Evolutionary conservation across 2,888 invertebrate genomes (phyloP).

Genomic region (Stenodera caucasica): DNA sequence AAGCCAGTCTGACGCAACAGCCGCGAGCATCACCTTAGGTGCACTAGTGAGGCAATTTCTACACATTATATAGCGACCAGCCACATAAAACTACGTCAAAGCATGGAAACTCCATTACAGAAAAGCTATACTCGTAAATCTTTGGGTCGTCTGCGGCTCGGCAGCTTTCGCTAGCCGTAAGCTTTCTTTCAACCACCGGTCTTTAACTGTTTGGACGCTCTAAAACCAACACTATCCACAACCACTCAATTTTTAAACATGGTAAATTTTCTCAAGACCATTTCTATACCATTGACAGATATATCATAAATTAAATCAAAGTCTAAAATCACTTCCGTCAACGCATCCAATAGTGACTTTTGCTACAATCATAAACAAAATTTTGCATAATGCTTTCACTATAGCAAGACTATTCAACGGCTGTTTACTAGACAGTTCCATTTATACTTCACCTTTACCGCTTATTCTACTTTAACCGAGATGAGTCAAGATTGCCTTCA

Average conservation of each 20-base stretch:
- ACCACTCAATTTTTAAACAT: constrained; percentile 16
- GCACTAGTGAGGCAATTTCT: constrained; percentile 51
- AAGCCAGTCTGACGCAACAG: constrained; percentile 45
- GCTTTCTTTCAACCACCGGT: constrained; percentile 29
- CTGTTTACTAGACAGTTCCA: constrained; percentile 11
- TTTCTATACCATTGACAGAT: constrained; percentile 23
- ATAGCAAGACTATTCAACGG: not conserved
- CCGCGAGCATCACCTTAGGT: constrained; percentile 49
- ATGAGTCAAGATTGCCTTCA: not conserved
- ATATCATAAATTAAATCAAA: constrained; percentile 23
- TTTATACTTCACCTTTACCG: constrained; percentile 4
- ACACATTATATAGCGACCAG: constrained; percentile 51
- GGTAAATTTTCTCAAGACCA: constrained; percentile 21
- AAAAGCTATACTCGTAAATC: constrained; percentile 55
- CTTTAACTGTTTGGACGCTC: constrained; percentile 20
- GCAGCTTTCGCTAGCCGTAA: constrained; percentile 33
- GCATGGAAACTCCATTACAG: constrained; percentile 57
- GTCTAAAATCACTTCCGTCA: constrained; percentile 7
- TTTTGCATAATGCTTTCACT: not conserved
- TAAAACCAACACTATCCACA: constrained; percentile 17
- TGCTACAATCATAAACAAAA: constrained; percentile 8
- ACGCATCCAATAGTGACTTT: not conserved
- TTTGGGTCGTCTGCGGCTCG: constrained; percentile 42
- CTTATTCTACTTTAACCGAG: not conserved
- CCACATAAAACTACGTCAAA: constrained; percentile 55